Base-by-base conservation (phyloP, 2,888 invertebrate species). In the Meliscaeva auricollis region DNA sequence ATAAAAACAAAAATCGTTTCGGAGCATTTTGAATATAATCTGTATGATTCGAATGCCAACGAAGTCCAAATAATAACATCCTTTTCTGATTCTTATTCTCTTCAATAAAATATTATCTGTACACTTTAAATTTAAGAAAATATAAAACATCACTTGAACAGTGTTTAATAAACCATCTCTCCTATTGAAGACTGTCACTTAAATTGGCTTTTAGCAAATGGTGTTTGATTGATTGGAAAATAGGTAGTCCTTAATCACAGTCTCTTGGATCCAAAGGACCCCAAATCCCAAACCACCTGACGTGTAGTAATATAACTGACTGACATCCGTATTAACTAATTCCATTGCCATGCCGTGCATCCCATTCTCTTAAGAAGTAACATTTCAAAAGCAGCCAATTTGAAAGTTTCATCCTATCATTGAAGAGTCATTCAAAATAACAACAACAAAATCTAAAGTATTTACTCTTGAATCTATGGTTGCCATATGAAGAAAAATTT, bases 151-250 rank as follows among this genome's bases (percentile, higher is more conserved):
- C 5, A 9, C 44, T 15, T 60, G 26, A n/a, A n/a, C n/a, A n/a
- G n/a, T n/a, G n/a, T n/a, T n/a, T n/a, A n/a, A n/a, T n/a, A n/a
- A n/a, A n/a, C n/a, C n/a, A n/a, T n/a, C n/a, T n/a, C n/a, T 32
- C 22, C 32, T 44, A 52, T 46, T 69, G 54, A 69, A 17, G 41
- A 20, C 20, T 41, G 58, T 75, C 70, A 75, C 70, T 79, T 35
- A 60, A 60, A 32, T 56, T 38, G 38, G 56, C 66, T 79, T 83
- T 44, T 54, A 44, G 20, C 30, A 35, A 50, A 54, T 46, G 54
- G 15, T 17, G 20, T 30, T 38, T 50, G 56, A 84, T 80, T 80
- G 84, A 84, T 84, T 80, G 72, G 75, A 54, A 35, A 66, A 75
- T 9, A n/a, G n/a, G n/a, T n/a, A 44, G 13, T 52, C 30, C n/a